Percentiles rank a stretch among this genome's conserved stretches.
Evolutionary conservation across 2,888 invertebrate genomes (phyloP).

Genomic region (Microctonus hyperodae): DNA sequence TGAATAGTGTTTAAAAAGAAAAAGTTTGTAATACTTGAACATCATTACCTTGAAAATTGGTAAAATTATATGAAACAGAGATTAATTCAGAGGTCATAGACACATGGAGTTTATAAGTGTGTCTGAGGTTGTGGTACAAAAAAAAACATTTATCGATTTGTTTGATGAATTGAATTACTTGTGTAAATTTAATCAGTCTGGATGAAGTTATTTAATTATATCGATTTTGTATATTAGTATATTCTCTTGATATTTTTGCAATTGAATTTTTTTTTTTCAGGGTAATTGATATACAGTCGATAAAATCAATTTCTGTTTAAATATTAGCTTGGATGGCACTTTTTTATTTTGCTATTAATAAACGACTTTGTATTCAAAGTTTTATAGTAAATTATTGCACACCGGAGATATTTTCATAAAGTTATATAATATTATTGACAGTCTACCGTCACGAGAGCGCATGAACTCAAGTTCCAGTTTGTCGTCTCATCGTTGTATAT

Average conservation of each 20-base stretch:
- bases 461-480: slow-evolving; percentile 26
- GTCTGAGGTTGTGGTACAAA: not conserved
- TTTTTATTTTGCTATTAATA: no score
- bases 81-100: slow-evolving; percentile 21
- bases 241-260: not conserved
- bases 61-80: slow-evolving; percentile 16
- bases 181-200: not conserved
- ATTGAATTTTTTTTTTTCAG: no score
- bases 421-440: slow-evolving; percentile 43
- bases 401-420: not conserved
- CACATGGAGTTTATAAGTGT: not conserved
- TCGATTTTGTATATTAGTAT: no score
- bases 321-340: no score
- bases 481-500: not conserved
- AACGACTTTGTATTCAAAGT: no score
- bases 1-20: not conserved
- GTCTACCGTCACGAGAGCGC: slow-evolving; percentile 37
- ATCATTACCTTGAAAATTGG: slow-evolving; percentile 30
- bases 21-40: slow-evolving; percentile 18
- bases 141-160: not conserved
- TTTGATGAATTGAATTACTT: not conserved
- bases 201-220: not conserved
- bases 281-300: slow-evolving; percentile 1
- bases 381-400: not conserved
- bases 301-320: not conserved